Evolutionary conservation across 1,140 invertebrate genomes (phyloP).

Genomic region (Hirudo medicinalis): DNA sequence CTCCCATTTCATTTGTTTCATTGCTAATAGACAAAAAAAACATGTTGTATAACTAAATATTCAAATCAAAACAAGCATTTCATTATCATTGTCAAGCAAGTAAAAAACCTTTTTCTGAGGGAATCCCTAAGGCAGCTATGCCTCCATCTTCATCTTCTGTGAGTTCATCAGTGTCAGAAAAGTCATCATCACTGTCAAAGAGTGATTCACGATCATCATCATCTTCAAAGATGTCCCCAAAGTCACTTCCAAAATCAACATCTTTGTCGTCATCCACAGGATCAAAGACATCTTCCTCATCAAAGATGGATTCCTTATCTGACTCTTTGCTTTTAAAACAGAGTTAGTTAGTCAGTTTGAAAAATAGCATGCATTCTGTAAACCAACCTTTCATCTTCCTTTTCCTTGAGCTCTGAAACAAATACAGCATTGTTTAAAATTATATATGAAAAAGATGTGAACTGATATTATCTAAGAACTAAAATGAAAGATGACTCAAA

Average conservation of each 20-base stretch:
- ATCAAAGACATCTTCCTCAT: slow-evolving; percentile 8
- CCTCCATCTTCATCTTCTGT: neutral
- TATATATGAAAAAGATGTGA: no score
- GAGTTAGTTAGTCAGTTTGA: slow-evolving; percentile 18
- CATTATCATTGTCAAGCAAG: no score
- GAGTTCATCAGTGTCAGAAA: slow-evolving; percentile 19
- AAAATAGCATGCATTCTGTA: no score
- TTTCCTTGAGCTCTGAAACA: no score
- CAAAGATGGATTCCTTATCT: neutral
- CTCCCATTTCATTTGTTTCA: no score
- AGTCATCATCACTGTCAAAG: slow-evolving; percentile 22
- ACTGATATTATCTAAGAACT: neutral
- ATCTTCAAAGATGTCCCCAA: slow-evolving; percentile 17
- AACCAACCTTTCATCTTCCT: no score
- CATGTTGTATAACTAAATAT: no score
- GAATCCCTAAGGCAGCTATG: neutral
- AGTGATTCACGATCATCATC: slow-evolving; percentile 24
- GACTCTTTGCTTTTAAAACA: slow-evolving; percentile 8
- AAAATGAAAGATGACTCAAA: neutral
- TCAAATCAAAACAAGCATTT: no score
- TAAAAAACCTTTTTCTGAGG: neutral
- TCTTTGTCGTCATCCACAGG: slow-evolving; percentile 25
- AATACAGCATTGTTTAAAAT: no score
- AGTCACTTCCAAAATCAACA: slow-evolving; percentile 26
- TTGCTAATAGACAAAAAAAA: no score